These are phyloP conservation scores for Mercenaria mercenaria DNA, from an alignment of 1,140 invertebrate species.

Conservation along the genomic window DNA sequence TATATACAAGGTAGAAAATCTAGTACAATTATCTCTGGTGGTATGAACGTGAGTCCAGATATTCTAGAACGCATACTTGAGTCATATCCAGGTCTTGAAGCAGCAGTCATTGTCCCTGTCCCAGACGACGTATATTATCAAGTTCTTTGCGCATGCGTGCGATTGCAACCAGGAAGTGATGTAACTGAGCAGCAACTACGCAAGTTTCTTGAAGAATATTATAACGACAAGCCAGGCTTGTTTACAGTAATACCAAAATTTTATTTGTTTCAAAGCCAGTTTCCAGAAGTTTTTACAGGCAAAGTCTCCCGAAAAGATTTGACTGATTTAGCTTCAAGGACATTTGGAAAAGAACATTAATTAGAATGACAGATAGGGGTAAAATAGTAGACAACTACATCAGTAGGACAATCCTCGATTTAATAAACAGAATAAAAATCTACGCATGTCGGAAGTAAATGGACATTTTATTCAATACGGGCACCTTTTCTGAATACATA, in stretches of 20 bases:
- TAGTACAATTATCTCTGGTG: constrained; percentile 57
- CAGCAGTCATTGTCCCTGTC: constrained; percentile 49
- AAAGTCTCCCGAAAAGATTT: background rate
- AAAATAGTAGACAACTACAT: no score
- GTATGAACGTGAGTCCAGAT: constrained; percentile 47
- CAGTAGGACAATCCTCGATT: no score
- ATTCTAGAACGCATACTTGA: constrained; percentile 34
- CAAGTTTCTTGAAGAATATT: background rate
- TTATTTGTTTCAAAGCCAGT: constrained; percentile 19
- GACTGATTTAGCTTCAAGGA: no score
- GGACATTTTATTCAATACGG: no score
- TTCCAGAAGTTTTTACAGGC: constrained; percentile 5
- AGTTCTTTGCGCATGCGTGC: constrained; percentile 42
- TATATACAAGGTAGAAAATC: constrained; percentile 48
- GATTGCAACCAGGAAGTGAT: background rate
- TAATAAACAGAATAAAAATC: no score
- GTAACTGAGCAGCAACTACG: constrained; percentile 1
- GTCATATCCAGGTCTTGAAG: background rate
- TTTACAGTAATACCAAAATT: constrained; percentile 11
- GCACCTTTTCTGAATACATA: no score
- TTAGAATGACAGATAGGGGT: no score
- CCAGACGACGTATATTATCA: constrained; percentile 43
- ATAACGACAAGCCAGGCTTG: background rate
- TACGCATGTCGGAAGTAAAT: no score
- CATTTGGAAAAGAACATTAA: no score